Conservation (phyloP, 1,140 invertebrate species). For the Andricus grossulariae region DNA sequence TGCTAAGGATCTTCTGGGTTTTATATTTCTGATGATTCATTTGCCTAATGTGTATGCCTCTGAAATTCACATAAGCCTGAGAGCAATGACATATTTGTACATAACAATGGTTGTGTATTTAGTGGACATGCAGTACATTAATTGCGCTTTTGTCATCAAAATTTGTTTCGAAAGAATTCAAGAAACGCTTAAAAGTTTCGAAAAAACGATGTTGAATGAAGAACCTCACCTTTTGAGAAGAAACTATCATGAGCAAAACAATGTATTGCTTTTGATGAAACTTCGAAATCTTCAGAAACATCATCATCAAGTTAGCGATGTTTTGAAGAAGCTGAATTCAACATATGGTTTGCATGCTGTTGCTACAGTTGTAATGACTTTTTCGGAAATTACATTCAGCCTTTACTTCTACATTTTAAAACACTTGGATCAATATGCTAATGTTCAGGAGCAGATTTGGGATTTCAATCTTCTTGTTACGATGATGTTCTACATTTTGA, state of each 20-base stretch:
- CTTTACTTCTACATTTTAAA: slow-evolving; percentile 66
- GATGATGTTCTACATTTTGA: slow-evolving; percentile 56
- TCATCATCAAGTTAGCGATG: slow-evolving; percentile 63
- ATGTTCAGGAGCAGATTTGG: slow-evolving; percentile 60
- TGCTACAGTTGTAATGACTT: slow-evolving; percentile 58
- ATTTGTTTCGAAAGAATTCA: slow-evolving; percentile 62
- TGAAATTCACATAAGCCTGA: background rate
- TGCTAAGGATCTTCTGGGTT: slow-evolving; percentile 60
- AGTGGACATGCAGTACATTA: slow-evolving; percentile 63
- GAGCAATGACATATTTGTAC: slow-evolving; percentile 45
- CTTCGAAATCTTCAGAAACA: slow-evolving; percentile 60
- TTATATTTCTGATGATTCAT: slow-evolving; percentile 50
- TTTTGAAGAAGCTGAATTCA: slow-evolving; percentile 58
- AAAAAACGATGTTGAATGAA: slow-evolving; percentile 43
- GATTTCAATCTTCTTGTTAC: slow-evolving; percentile 51
- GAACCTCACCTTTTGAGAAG: slow-evolving; percentile 58
- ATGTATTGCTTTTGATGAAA: slow-evolving; percentile 60
- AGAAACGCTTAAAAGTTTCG: slow-evolving; percentile 50
- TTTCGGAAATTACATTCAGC: slow-evolving; percentile 65
- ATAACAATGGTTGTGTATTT: slow-evolving; percentile 50
- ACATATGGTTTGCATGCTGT: slow-evolving; percentile 61
- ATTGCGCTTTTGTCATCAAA: slow-evolving; percentile 60
- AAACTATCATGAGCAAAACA: slow-evolving; percentile 57
- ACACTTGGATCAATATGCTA: background rate
- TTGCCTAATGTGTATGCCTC: slow-evolving; percentile 40